phyloP scores from a whole-genome alignment of 2,888 invertebrate species.

The Troides helena region DNA sequence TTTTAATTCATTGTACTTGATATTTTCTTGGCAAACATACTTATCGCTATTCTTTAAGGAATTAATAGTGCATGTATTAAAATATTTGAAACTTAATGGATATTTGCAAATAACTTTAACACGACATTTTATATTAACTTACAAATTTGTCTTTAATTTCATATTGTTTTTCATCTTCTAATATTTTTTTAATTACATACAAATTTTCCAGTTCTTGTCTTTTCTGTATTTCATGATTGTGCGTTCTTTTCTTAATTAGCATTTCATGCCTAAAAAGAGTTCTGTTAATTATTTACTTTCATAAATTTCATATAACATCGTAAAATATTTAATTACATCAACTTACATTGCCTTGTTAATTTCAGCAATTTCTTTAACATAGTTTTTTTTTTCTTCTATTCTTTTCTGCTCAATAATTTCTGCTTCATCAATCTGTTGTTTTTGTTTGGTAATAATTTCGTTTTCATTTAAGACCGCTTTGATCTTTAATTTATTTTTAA shows the following conservation, averaged over 20 bases:
- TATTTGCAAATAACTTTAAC: background rate
- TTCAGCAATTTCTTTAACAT: conserved; percentile 38
- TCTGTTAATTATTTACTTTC: background rate
- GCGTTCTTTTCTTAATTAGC: conserved; percentile 24
- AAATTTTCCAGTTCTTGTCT: conserved; percentile 37
- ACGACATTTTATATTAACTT: background rate
- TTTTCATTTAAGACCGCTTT: conserved; percentile 36
- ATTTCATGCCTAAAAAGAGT: conserved; percentile 17
- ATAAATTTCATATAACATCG: background rate
- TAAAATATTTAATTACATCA: background rate
- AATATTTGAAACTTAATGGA: background rate
- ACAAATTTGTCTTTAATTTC: conserved; percentile 17
- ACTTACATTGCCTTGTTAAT: conserved; percentile 53
- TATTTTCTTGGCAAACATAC: conserved; percentile 37
- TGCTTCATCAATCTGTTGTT: conserved; percentile 32
- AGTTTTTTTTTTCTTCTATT: conserved; percentile 36
- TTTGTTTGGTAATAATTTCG: conserved; percentile 30
- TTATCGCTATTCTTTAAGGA: conserved; percentile 37
- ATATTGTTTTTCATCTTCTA: conserved; percentile 40
- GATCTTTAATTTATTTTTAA: conserved; percentile 44
- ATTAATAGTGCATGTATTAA: background rate
- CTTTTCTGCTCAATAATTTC: conserved; percentile 39
- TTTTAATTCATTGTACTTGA: conserved; percentile 38
- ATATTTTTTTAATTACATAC: conserved; percentile 39
- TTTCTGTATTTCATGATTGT: conserved; percentile 37